These are phyloP conservation scores for Eupelmus urozonus DNA, from an alignment of 2,888 invertebrate species.

Conservation along the genomic window DNA sequence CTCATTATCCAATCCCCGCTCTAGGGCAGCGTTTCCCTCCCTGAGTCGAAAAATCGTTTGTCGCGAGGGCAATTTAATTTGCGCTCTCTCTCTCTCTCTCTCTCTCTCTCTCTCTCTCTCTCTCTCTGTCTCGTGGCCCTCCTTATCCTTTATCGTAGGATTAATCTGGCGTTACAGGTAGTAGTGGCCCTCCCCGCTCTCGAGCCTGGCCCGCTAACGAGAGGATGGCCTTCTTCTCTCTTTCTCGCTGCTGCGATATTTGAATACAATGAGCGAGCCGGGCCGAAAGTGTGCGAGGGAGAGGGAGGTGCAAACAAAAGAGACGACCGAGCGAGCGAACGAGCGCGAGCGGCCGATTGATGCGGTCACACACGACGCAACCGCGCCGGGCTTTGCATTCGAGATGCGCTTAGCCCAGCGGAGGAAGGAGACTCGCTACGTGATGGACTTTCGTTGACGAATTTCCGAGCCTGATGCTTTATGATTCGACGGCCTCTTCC, in stretches of 20 bases:
- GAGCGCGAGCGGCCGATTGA: conserved; percentile 74
- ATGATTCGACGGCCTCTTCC: too few relatives aligned
- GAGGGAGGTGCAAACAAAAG: conserved; percentile 72
- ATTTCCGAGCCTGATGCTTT: too few relatives aligned
- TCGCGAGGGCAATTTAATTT: conserved; percentile 15
- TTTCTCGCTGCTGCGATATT: too few relatives aligned
- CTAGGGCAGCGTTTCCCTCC: too few relatives aligned
- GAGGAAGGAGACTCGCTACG: neutral
- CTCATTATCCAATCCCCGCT: too few relatives aligned
- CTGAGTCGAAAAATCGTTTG: conserved; percentile 27
- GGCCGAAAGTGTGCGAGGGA: conserved; percentile 69
- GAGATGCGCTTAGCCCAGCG: conserved; percentile 26
- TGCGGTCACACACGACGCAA: conserved; percentile 76
- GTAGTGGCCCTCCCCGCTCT: neutral
- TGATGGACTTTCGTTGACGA: neutral
- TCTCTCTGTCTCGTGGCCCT: neutral
- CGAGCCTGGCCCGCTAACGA: conserved; percentile 17
- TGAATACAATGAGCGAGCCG: conserved; percentile 73
- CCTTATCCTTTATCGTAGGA: too few relatives aligned
- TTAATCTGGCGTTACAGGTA: too few relatives aligned
- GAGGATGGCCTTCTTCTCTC: too few relatives aligned
- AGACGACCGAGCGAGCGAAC: conserved; percentile 60
- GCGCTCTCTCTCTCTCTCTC: neutral
- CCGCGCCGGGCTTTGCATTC: conserved; percentile 51
- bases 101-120: conserved; percentile 25